Conservation (phyloP, 2,888 invertebrate species). For the Cerastis leucographa region DNA sequence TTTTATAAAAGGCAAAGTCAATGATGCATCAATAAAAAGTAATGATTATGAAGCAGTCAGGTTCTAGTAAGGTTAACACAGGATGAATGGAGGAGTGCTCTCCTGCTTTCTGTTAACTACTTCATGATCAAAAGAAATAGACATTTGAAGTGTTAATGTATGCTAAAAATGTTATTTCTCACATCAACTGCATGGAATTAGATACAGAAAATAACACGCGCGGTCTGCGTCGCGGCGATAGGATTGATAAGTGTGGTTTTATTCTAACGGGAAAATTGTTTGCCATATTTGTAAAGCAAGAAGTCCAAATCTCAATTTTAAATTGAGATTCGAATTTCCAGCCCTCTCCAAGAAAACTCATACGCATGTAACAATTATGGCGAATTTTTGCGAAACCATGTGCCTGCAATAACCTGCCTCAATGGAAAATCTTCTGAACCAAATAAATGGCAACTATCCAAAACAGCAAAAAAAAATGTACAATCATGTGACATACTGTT, state of each 20-base stretch:
- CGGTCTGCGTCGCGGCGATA: not conserved
- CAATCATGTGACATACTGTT: constrained; percentile 5
- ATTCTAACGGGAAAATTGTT: not conserved
- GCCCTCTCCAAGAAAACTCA: constrained; percentile 20
- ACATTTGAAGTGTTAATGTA: not conserved
- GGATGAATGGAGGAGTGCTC: not conserved
- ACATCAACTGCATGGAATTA: constrained; percentile 1
- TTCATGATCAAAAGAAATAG: not conserved
- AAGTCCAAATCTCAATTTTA: not conserved
- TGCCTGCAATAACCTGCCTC: constrained; percentile 37
- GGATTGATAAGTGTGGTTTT: not conserved
- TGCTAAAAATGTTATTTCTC: not conserved
- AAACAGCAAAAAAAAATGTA: constrained; percentile 8
- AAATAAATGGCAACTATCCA: constrained; percentile 48
- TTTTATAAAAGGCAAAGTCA: not conserved
- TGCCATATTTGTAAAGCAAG: not conserved
- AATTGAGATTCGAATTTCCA: too few species aligned
- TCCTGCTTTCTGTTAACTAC: not conserved
- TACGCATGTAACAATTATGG: constrained; percentile 32
- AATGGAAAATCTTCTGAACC: constrained; percentile 19
- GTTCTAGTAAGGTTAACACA: not conserved
- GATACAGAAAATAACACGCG: not conserved
- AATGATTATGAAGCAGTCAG: not conserved
- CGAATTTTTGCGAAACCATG: constrained; percentile 1
- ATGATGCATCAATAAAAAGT: not conserved